These are phyloP conservation scores for Hemithea aestivaria DNA, from an alignment of 2,888 invertebrate genomes.

Conservation along the genomic window DNA sequence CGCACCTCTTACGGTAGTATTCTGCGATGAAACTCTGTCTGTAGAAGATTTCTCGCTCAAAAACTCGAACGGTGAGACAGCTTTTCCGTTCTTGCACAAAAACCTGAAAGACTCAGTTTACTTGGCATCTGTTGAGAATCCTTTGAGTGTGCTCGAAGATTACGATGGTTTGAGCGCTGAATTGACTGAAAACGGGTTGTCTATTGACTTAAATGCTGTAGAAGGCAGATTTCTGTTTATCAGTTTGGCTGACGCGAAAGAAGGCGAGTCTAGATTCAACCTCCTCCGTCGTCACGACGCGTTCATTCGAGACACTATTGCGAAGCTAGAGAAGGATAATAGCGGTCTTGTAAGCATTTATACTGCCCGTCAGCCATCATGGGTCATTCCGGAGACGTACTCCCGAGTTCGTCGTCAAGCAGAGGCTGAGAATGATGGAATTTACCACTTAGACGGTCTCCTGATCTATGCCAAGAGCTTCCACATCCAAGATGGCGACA, in stretches of 20 bases:
- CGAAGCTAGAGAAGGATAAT: constrained; percentile 62
- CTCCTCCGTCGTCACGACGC: constrained; percentile 81
- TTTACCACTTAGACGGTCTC: constrained; percentile 39
- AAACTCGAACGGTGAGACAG: constrained; percentile 55
- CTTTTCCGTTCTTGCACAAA: constrained; percentile 58
- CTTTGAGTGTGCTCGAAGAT: constrained; percentile 75
- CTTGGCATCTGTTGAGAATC: constrained; percentile 81
- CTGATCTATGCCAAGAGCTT: constrained; percentile 39
- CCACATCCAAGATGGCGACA: constrained; percentile 9
- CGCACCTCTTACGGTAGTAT: constrained; percentile 68
- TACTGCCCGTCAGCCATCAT: constrained; percentile 78
- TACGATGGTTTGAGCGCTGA: constrained; percentile 66
- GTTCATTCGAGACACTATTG: constrained; percentile 75
- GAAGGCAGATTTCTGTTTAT: constrained; percentile 76
- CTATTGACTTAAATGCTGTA: constrained; percentile 53
- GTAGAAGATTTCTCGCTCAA: constrained; percentile 79
- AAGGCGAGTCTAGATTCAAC: constrained; percentile 73
- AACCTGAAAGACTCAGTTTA: constrained; percentile 65
- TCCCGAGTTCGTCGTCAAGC: constrained; percentile 51
- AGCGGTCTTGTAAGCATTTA: constrained; percentile 76
- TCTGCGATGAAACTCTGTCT: constrained; percentile 75
- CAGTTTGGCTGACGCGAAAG: constrained; percentile 77
- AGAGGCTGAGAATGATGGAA: constrained; percentile 13
- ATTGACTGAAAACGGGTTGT: constrained; percentile 58
- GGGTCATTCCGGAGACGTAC: constrained; percentile 47